A percentile compares a stretch with the other conserved stretches of the same genome.
Conservation (phyloP, 2,888 invertebrate species). For the Drosophila maculinotata region DNA sequence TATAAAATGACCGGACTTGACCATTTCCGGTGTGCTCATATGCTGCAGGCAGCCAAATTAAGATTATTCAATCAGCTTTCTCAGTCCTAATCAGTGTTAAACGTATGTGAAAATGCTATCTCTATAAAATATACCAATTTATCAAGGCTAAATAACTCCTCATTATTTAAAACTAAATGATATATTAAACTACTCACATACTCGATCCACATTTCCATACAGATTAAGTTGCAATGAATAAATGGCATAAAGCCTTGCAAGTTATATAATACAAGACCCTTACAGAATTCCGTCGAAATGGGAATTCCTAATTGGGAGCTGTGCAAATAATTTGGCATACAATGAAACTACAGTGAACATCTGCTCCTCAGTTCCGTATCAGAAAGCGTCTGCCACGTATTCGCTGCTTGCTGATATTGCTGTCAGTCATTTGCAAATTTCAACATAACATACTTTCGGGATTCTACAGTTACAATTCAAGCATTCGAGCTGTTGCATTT, state of each 20-base stretch:
- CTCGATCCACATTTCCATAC: background rate
- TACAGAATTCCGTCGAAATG: background rate
- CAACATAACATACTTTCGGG: constrained; percentile 11
- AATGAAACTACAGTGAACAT: constrained; percentile 16
- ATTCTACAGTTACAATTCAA: background rate
- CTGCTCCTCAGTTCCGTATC: constrained; percentile 14
- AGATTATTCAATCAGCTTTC: too few species aligned
- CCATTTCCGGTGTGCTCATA: too few species aligned
- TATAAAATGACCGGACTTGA: too few species aligned
- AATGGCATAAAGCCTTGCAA: background rate
- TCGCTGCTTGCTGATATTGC: background rate
- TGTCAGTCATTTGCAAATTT: constrained; percentile 20
- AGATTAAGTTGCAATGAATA: too few species aligned
- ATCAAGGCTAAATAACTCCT: too few species aligned
- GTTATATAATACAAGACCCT: background rate
- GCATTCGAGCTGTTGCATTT: constrained; percentile 11
- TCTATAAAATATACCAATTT: too few species aligned
- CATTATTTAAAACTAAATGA: background rate
- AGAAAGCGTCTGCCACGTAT: background rate
- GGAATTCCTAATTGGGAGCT: background rate
- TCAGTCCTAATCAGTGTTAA: too few species aligned
- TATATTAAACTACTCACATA: too few species aligned
- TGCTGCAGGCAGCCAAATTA: too few species aligned
- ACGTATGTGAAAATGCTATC: too few species aligned
- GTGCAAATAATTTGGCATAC: constrained; percentile 8